Evolutionary conservation across 2,888 invertebrate species (phyloP), one percentile per base, ranked within the genome.

Genomic region (Gari tellinella): DNA sequence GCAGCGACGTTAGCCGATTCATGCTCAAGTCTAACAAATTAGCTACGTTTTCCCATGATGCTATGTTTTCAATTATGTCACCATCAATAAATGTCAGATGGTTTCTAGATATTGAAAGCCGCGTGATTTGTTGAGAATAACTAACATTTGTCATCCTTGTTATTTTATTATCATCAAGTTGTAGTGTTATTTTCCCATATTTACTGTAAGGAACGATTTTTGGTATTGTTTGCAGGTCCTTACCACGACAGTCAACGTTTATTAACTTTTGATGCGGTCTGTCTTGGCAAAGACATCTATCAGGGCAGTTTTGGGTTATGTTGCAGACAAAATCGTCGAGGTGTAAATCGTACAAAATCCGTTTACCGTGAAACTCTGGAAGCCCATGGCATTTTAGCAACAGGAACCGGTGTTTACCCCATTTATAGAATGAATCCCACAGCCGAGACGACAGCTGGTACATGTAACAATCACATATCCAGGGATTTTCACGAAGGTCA

Each of bases 401-500:
- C 15, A 75, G 46, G 3, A 67, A 38, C 15, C 68, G 69, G 1
- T 55, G 58, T 19, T 64, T 23, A 7, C 67, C 40, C 25, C 65
- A 77, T 43, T 52, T 56, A 43, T 63, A 80, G 38, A 75, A 81
- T 1, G 83, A 80, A 14, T 60, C 38, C 14, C 63, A 46, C 12
- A 73, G 46, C n/a, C 58, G 55, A 1, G 45, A 48, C 2, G 60
- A 53, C 31, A 81, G 25, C 15, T 72, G 55, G 45, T 81, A 63
- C 21, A 77, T 45, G 15, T 76, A 58, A 26, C 83, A 83, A 58
- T 83, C 83, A 41, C 81, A 83, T n/a, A 46, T 48, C 41, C 72
- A 56, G 10, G 63, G 58, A 55, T 81, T 83, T 0, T 80, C 61
- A 1, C 77, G 57, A 1, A 81, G 38, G 23, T 83, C 79, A 3